These are phyloP conservation scores for Macrophya alboannulata DNA, from an alignment of 2,888 invertebrate species.

Conservation along the genomic window DNA sequence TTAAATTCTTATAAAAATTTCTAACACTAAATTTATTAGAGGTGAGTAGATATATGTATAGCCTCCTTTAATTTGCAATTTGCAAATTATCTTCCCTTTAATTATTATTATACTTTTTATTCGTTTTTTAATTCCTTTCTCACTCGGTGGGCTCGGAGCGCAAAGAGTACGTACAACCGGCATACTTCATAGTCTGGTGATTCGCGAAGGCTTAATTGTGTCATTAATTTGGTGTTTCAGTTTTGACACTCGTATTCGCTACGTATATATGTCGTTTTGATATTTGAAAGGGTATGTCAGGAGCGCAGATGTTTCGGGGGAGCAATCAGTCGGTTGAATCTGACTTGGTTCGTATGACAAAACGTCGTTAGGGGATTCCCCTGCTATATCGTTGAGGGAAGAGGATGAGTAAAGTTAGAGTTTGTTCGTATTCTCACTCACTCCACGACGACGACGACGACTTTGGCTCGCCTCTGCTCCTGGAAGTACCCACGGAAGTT, in stretches of 20 bases:
- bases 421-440: conserved; percentile 19
- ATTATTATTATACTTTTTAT: neutral
- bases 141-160: neutral
- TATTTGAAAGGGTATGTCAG: neutral
- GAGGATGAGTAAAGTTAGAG: neutral
- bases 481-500: neutral
- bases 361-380: conserved; percentile 49
- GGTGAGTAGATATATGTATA: neutral
- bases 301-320: conserved; percentile 29
- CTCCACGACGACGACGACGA: neutral
- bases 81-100: neutral
- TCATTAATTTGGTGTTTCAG: conserved; percentile 46
- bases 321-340: conserved; percentile 43
- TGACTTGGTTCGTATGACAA: conserved; percentile 49
- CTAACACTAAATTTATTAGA: neutral
- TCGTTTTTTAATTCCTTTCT: neutral
- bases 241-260: conserved; percentile 19
- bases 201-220: conserved; percentile 25
- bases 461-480: neutral
- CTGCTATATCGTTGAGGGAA: neutral
- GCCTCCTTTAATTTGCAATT: conserved; percentile 19
- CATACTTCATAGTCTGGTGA: conserved; percentile 46
- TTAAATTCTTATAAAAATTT: neutral
- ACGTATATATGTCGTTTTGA: neutral
- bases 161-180: neutral